These are phyloP conservation scores for Hybos culiciformis DNA, from an alignment of 2,888 invertebrate species.

Conservation along the genomic window DNA sequence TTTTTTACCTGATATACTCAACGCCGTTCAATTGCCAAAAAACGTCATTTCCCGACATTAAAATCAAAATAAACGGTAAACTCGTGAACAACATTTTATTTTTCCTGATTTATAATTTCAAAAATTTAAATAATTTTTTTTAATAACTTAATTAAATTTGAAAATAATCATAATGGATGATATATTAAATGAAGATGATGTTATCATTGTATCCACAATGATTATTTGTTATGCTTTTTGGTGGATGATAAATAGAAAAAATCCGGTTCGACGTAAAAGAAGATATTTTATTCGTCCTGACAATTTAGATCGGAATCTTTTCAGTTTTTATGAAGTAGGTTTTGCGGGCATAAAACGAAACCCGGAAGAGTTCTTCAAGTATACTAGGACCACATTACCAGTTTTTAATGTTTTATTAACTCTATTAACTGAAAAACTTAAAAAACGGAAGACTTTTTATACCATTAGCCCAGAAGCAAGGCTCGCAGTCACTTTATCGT, in stretches of 20 bases:
- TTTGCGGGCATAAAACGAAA: background rate
- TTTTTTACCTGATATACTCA: too few species aligned
- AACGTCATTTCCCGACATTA: background rate
- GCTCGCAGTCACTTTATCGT: slow-evolving; percentile 4
- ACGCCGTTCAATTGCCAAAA: background rate
- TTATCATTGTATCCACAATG: background rate
- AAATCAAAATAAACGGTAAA: too few species aligned
- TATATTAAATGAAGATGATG: background rate
- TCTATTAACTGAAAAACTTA: background rate
- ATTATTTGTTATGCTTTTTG: too few species aligned
- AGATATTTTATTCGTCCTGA: background rate
- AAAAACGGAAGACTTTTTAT: background rate
- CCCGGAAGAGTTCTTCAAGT: too few species aligned
- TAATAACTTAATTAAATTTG: background rate
- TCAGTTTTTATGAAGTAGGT: background rate
- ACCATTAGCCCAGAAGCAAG: background rate
- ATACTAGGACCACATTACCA: background rate
- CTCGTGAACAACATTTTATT: too few species aligned
- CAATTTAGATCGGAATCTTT: background rate
- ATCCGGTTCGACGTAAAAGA: background rate
- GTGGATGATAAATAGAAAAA: too few species aligned
- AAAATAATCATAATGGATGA: background rate
- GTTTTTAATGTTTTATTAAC: background rate
- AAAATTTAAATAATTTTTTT: too few species aligned
- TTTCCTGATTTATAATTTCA: too few species aligned